A percentile compares a stretch with the other conserved stretches of the same genome.
Conservation (phyloP, 2,113 vertebrate genomes). For the Sardina pilchardus region DNA sequence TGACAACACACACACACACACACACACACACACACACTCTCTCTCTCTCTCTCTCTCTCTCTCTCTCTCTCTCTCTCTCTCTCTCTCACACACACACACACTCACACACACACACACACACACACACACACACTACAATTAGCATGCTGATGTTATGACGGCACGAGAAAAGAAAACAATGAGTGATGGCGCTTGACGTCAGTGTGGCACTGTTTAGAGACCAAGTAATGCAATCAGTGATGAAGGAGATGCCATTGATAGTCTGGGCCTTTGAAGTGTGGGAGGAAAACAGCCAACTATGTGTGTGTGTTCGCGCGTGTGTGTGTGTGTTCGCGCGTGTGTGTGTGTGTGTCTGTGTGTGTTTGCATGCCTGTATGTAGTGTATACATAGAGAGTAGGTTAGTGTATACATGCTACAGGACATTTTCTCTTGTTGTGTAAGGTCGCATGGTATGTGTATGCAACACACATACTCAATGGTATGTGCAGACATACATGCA, state of each 20-base stretch:
- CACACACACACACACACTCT: conserved; percentile 8
- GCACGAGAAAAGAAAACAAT: neutral
- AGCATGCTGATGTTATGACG: neutral
- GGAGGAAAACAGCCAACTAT: neutral
- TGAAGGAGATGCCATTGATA: neutral
- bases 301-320: neutral
- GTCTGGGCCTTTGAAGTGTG: neutral
- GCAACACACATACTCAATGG: neutral
- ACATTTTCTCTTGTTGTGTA: neutral
- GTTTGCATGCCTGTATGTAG: no score
- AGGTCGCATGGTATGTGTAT: neutral
- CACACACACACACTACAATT: conserved; percentile 3
- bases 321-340: neutral
- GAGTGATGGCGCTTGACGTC: neutral
- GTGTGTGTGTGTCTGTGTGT: neutral
- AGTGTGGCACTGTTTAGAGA: neutral
- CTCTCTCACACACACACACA: neutral
- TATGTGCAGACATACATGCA: neutral
- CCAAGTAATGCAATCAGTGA: neutral
- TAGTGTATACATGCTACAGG: neutral
- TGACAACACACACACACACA: neutral
- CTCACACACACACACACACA: conserved; percentile 8
- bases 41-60: no score
- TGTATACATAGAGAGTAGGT: neutral
- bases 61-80: no score